Percentiles rank a stretch among this genome's conserved stretches.
Evolutionary conservation across 1,140 invertebrate species (phyloP).

Genomic region (Musca domestica): DNA sequence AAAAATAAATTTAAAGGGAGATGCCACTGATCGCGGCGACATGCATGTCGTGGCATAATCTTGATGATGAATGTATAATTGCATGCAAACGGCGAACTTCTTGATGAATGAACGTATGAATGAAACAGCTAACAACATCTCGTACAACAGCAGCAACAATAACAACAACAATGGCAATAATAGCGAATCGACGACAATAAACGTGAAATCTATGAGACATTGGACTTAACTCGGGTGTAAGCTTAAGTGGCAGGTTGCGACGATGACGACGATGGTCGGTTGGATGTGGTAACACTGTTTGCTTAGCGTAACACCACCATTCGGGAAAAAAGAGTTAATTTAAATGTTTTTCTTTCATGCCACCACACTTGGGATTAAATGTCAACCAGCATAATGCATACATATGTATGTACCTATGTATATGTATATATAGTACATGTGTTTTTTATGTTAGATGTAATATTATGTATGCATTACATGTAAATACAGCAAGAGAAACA

Average conservation of each 20-base stretch:
- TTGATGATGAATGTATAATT: constrained; percentile 54
- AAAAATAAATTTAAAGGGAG: neutral
- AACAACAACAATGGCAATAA: neutral
- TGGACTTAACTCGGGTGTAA: too few relatives aligned
- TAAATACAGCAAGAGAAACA: too few relatives aligned
- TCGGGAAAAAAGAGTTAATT: constrained; percentile 9
- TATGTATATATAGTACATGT: neutral
- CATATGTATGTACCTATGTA: neutral
- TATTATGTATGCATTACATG: too few relatives aligned
- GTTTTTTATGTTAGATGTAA: neutral
- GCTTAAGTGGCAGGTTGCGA: neutral
- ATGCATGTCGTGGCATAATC: constrained; percentile 53
- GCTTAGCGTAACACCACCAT: constrained; percentile 17
- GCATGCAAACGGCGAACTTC: constrained; percentile 31
- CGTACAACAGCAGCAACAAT: neutral
- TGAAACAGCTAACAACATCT: neutral
- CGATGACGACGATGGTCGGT: neutral
- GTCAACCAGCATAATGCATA: constrained; percentile 46
- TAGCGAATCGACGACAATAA: too few relatives aligned
- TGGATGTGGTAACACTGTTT: constrained; percentile 8
- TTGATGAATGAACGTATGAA: constrained; percentile 23
- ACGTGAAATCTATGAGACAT: too few relatives aligned
- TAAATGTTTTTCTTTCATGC: constrained; percentile 17
- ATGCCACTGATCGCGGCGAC: constrained; percentile 29
- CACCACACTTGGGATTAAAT: constrained; percentile 30